phyloP scores from a whole-genome alignment of 2,797 vertebrate genomes.

The Gallirallus australis region DNA sequence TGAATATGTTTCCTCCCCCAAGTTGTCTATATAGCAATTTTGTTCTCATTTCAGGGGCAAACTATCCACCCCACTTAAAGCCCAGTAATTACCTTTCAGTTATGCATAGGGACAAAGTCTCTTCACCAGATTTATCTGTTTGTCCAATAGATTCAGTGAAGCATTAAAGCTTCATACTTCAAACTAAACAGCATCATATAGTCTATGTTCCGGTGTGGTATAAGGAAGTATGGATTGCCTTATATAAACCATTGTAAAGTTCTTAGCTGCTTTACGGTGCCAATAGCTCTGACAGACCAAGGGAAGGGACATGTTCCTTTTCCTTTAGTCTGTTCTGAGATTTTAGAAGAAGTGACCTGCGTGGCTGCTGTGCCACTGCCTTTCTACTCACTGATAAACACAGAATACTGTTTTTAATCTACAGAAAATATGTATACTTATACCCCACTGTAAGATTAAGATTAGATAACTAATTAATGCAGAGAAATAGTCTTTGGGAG shows the following conservation, averaged over 20 bases:
- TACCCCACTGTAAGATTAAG: neutral
- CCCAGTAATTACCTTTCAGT: slow-evolving; percentile 55
- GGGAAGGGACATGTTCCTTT: neutral
- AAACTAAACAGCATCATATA: neutral
- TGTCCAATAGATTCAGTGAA: slow-evolving; percentile 25
- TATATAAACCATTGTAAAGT: neutral
- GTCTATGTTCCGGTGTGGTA: neutral
- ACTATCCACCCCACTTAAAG: neutral
- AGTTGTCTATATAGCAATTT: neutral
- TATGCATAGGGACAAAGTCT: slow-evolving; percentile 28
- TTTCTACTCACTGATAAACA: neutral
- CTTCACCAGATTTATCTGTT: slow-evolving; percentile 60
- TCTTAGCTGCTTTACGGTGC: neutral
- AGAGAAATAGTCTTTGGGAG: neutral
- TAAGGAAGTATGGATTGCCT: neutral
- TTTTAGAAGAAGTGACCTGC: neutral
- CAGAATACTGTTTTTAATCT: neutral
- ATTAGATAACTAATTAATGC: neutral
- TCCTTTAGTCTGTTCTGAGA: neutral
- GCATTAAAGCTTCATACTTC: slow-evolving; percentile 51
- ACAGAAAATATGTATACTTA: neutral
- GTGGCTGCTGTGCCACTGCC: neutral
- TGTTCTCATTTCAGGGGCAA: neutral
- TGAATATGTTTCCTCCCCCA: neutral
- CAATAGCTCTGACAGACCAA: neutral